Conservation (phyloP, 2,888 invertebrate genomes). For the Iphiclides podalirius region DNA sequence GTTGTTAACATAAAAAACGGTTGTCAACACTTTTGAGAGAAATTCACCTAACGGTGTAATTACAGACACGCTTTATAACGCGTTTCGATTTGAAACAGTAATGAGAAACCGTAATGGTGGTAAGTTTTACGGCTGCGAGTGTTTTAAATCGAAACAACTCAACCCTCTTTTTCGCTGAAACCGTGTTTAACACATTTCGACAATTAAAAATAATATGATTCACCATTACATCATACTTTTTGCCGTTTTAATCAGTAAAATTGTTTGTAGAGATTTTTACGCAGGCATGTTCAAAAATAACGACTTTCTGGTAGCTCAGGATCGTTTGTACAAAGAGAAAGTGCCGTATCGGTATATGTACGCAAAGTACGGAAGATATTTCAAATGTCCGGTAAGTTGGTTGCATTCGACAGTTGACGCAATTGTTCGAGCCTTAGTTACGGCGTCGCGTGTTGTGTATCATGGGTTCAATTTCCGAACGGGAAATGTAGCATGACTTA, state of each 20-base stretch:
- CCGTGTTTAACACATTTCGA: neutral
- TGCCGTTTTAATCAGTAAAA: slow-evolving; percentile 8
- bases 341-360: slow-evolving; percentile 35
- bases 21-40: too few species aligned
- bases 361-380: slow-evolving; percentile 55
- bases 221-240: slow-evolving; percentile 12
- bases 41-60: slow-evolving; percentile 4
- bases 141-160: slow-evolving; percentile 8
- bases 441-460: too few species aligned
- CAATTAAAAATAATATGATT: slow-evolving; percentile 4
- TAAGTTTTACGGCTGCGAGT: slow-evolving; percentile 15
- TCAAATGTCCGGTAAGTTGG: slow-evolving; percentile 55
- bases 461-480: too few species aligned
- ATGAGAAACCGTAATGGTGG: slow-evolving; percentile 12
- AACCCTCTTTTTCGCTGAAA: neutral
- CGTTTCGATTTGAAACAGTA: slow-evolving; percentile 11
- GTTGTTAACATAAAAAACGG: too few species aligned
- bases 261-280: slow-evolving; percentile 50
- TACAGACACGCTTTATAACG: neutral
- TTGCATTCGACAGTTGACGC: too few species aligned
- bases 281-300: slow-evolving; percentile 60
- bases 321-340: slow-evolving; percentile 48
- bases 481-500: too few species aligned
- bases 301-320: slow-evolving; percentile 57
- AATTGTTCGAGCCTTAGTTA: too few species aligned